These are phyloP conservation scores for Steatornis caripensis DNA, from an alignment of 2,113 vertebrate genomes.

Conservation along the genomic window DNA sequence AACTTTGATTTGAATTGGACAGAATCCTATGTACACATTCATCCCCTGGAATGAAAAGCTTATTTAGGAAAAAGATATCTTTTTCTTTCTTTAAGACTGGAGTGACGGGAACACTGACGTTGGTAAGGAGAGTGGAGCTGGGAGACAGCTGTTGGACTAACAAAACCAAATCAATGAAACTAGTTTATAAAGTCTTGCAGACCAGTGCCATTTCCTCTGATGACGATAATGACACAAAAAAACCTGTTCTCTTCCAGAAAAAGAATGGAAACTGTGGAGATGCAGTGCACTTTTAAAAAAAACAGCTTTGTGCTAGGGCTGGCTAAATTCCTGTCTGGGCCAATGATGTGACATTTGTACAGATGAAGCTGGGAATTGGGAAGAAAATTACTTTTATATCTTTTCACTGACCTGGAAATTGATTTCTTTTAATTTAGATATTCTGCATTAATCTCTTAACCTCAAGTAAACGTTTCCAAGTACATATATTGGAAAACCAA, in stretches of 20 bases:
- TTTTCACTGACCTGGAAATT: neutral
- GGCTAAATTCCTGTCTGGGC: slow-evolving; percentile 36
- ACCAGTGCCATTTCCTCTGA: neutral
- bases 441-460: neutral
- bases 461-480: neutral
- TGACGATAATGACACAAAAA: slow-evolving; percentile 12
- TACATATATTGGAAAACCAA: neutral
- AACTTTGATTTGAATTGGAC: slow-evolving; percentile 24
- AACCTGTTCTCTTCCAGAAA: slow-evolving; percentile 20
- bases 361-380: slow-evolving; percentile 34
- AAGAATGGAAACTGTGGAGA: neutral
- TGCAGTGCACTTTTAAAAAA: neutral
- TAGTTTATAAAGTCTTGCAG: neutral
- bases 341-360: slow-evolving; percentile 41
- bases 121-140: neutral
- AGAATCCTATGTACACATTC: slow-evolving; percentile 2
- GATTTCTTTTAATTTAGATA: neutral
- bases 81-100: slow-evolving; percentile 37
- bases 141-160: neutral
- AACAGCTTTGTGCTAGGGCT: neutral
- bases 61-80: slow-evolving; percentile 17
- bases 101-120: neutral
- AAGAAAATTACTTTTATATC: neutral
- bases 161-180: neutral
- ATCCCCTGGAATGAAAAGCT: neutral